Conservation (phyloP, 2,888 invertebrate species). For the Tachystola acroxantha region DNA sequence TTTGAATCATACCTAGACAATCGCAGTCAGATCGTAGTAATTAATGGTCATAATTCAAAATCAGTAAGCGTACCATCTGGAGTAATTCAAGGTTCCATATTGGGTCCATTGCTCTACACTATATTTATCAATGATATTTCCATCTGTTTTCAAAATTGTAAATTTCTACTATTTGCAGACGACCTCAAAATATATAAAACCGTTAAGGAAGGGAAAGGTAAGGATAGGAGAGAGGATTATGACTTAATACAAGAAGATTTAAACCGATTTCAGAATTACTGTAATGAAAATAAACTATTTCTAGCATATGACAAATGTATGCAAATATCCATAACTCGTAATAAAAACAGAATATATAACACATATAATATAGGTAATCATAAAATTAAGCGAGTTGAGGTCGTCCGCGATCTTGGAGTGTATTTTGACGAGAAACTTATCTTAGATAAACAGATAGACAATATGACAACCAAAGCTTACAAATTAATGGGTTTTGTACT, state of each 20-base stretch:
- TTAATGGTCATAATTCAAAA: slow-evolving; percentile 4
- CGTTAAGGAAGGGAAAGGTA: no score
- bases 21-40: slow-evolving; percentile 7
- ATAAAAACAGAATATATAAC: no score
- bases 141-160: background rate
- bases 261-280: no score
- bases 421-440: slow-evolving; percentile 3
- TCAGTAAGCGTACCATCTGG: background rate
- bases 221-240: no score
- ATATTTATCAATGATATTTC: slow-evolving; percentile 4
- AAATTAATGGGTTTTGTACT: slow-evolving; percentile 6
- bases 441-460: slow-evolving; percentile 1
- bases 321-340: no score
- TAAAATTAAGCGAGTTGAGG: no score
- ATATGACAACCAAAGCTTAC: slow-evolving; percentile 1
- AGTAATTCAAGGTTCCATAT: background rate
- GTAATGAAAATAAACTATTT: no score
- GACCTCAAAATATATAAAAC: slow-evolving; percentile 6
- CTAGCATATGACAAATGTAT: no score
- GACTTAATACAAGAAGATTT: no score
- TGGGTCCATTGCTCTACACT: slow-evolving; percentile 4
- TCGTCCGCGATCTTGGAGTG: slow-evolving; percentile 6
- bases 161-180: slow-evolving; percentile 5
- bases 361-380: no score
- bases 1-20: slow-evolving; percentile 9